Conservation (phyloP, 1,140 invertebrate species). For the Calliopsis andreniformis region DNA sequence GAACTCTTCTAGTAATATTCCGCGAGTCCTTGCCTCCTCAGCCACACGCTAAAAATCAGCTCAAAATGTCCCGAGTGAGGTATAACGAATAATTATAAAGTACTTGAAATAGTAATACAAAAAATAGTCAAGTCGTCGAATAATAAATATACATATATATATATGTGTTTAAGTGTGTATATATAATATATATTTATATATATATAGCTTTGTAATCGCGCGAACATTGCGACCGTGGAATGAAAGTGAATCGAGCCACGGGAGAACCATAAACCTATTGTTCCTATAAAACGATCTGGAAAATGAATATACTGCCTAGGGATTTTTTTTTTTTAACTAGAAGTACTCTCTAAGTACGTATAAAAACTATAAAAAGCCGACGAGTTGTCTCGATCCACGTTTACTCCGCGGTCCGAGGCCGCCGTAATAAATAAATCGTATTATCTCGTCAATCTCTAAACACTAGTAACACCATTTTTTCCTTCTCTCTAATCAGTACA, state of each 20-base stretch:
- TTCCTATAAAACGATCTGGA: neutral
- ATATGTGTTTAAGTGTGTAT: slow-evolving; percentile 41
- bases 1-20: neutral
- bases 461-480: slow-evolving; percentile 68
- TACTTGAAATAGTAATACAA: slow-evolving; percentile 68
- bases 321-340: neutral
- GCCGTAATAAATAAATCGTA: slow-evolving; percentile 76
- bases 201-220: slow-evolving; percentile 65
- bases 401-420: slow-evolving; percentile 64
- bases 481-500: slow-evolving; percentile 70
- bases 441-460: slow-evolving; percentile 69
- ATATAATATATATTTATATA: slow-evolving; percentile 36
- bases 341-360: too few species aligned
- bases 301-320: neutral
- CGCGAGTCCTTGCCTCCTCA: slow-evolving; percentile 69
- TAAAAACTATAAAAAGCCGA: neutral
- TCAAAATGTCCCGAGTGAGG: slow-evolving; percentile 74
- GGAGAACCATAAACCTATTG: neutral
- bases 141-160: slow-evolving; percentile 65
- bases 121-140: slow-evolving; percentile 65
- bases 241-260: slow-evolving; percentile 58
- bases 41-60: slow-evolving; percentile 77
- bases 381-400: slow-evolving; percentile 53
- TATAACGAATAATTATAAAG: slow-evolving; percentile 65
- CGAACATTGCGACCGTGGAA: slow-evolving; percentile 64